Evolutionary conservation across 2,797 vertebrate species (phyloP), one percentile per base, ranked within the genome.

Genomic region (Cossypha caffra): DNA sequence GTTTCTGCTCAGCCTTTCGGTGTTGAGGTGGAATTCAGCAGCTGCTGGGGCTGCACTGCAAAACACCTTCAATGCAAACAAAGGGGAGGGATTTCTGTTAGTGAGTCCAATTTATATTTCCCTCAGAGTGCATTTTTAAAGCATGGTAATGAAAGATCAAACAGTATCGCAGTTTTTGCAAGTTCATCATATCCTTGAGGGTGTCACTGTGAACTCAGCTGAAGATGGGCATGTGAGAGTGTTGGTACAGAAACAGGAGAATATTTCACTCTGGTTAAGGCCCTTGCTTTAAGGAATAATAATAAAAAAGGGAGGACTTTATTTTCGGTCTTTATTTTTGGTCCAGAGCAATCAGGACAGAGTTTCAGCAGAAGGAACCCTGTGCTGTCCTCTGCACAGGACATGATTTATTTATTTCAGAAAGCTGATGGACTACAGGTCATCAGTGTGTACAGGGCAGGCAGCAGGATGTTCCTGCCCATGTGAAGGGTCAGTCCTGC

Each of bases 81-180:
- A 67, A 85, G 37, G 43, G 71, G 63, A 64, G 43, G 86, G 80
- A 50, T 78, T 95, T 72, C 80, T 86, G 74, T 62, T 74, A 84
- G 45, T 3, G 2, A 33, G 47, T 93, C 26, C 47, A 68, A 76
- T 85, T 92, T 93, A 9, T 87, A n/a, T 92, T 94, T 84, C 81
- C 77, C 71, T 63, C 38, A 33, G 77, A 95, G 72, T 43, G 38
- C 24, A 33, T 82, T 94, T 92, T 38, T 88, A 17, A 87, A 92
- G 83, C 26, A 48, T 5, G 12, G 61, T 51, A 74, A 54, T 55
- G 52, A 91, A 85, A 69, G 74, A 93, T 85, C 57, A 80, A 76
- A 82, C 10, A 33, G 18, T 57, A 79, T 48, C 0, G 0, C 31
- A 9, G n/a, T 61, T 88, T 86, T 79, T 85, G 77, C 86, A 89